phyloP scores from a whole-genome alignment of 2,797 vertebrate species.

The Periparus ater region DNA sequence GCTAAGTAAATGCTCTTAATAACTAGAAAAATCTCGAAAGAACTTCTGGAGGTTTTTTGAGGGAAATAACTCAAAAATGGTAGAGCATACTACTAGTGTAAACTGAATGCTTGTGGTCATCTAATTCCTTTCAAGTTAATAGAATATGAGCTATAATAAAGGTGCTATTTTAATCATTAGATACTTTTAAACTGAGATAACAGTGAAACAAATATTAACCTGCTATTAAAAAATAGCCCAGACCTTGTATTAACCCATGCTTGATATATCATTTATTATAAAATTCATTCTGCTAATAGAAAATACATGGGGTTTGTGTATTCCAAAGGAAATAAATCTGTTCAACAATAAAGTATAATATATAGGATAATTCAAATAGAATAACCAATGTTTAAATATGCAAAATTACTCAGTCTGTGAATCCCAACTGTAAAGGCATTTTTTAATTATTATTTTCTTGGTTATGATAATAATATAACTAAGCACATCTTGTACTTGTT shows the following conservation, averaged over 20 bases:
- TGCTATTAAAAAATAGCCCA: neutral
- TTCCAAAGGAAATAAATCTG: neutral
- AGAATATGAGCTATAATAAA: neutral
- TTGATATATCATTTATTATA: neutral
- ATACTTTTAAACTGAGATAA: neutral
- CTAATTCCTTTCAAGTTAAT: neutral
- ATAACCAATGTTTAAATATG: neutral
- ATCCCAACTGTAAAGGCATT: neutral
- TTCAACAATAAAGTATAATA: neutral
- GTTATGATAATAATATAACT: neutral
- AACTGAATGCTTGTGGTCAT: neutral
- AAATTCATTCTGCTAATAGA: neutral
- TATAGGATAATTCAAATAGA: neutral
- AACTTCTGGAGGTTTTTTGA: neutral
- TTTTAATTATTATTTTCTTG: neutral
- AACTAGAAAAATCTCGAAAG: neutral
- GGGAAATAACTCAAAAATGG: neutral
- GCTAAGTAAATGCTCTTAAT: neutral
- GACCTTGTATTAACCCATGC: neutral
- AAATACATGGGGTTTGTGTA: neutral
- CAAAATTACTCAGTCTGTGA: neutral
- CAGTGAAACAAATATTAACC: neutral
- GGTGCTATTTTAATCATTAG: neutral
- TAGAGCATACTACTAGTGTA: neutral
- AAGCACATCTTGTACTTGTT: neutral